Base-by-base conservation (phyloP, 92 coral and sea anemone genomes). In the Galaxea fascicularis region DNA sequence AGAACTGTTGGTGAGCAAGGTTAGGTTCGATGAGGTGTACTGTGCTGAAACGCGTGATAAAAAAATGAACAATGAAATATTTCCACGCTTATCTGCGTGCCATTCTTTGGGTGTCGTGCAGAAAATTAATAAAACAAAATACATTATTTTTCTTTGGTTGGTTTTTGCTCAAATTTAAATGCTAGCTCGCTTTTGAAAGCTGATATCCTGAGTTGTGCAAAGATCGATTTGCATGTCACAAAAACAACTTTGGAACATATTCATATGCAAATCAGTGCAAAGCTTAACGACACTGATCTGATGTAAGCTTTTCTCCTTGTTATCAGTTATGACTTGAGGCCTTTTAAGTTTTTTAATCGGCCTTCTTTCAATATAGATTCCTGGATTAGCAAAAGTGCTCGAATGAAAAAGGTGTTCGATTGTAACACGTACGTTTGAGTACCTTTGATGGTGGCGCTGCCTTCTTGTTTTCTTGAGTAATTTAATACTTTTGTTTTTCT, bases 171-270 rank as follows among this genome's bases (percentile, higher is more conserved):
- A 35, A 35, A 35, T 35, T 2, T 35, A 35, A 39, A 39, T 25
- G 41, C 46, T 13, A 28, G 20, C 78, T 76, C 41, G 41, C 41
- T 6, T 31, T 29, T n/a, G 45, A 62, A 63, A 45, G 41, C 41
- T 27, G 17, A 65, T 65, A 14, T 11, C 10, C n/a, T 9, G 16
- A 6, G 53, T 56, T 41, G 27, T 41, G 29, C 52, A 26, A 30
- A 53, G 21, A 12, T 35, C 70, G 69, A 82, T 82, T 82, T 82
- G 86, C 86, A 82, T 82, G 70, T 53, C 15, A 52, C 69, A 57
- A 71, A 70, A 82, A 82, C 78, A 82, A 82, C 78, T 59, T 62
- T 22, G 4, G 21, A 45, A 25, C 35, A n/a, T n/a, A 57, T 82
- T 82, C 59, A 54, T 27, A 70, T 82, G 86, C 78, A 82, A 68